These are phyloP conservation scores for Plumapathes pennacea DNA, from an alignment of 92 coral and sea anemone species.

Conservation along the genomic window DNA sequence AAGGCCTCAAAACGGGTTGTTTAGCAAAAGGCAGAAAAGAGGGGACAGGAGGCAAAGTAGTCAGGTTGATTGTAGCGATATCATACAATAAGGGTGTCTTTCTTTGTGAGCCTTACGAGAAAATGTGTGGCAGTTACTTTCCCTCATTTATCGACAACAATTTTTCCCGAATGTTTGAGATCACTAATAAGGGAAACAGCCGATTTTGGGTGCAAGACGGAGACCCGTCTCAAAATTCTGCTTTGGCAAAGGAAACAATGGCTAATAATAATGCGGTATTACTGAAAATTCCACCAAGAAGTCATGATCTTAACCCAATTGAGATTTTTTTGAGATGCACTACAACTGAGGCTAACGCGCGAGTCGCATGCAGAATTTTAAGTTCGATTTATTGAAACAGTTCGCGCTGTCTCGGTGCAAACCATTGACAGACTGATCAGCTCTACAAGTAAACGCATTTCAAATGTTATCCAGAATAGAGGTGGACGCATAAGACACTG, in stretches of 20 bases:
- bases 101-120: slow-evolving; percentile 19
- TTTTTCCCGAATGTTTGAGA: slow-evolving; percentile 4
- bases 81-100: slow-evolving; percentile 29
- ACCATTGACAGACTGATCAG: no score
- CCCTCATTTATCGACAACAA: slow-evolving; percentile 3
- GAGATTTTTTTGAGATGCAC: neutral
- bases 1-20: slow-evolving; percentile 26
- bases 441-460: no score
- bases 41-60: slow-evolving; percentile 29
- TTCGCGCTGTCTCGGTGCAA: no score
- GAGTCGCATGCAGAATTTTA: no score
- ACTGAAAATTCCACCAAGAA: neutral
- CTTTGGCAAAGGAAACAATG: slow-evolving; percentile 32
- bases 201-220: slow-evolving; percentile 36
- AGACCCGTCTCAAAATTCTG: slow-evolving; percentile 33
- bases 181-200: slow-evolving; percentile 8
- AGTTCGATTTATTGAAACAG: no score
- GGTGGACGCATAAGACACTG: no score
- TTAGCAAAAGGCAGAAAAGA: slow-evolving; percentile 31
- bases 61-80: slow-evolving; percentile 23
- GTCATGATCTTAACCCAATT: slow-evolving; percentile 1
- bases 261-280: neutral
- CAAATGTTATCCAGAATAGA: no score
- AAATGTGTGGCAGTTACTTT: slow-evolving; percentile 9
- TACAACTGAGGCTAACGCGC: neutral